Evolutionary conservation across 2,888 invertebrate species (phyloP).

Genomic region (Mylabris sibirica): DNA sequence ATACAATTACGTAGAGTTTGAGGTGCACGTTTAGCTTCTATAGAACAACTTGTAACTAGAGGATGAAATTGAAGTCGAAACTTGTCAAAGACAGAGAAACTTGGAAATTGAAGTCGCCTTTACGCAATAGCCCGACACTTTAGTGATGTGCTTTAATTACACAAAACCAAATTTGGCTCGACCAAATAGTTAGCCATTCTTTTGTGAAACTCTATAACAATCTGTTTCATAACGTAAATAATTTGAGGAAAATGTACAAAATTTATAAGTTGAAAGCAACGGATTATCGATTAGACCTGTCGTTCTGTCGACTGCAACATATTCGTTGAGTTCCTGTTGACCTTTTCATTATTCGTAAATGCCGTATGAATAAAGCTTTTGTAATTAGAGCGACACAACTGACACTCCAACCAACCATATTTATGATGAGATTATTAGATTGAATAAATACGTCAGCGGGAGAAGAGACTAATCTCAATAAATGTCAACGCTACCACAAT

Average conservation of each 20-base stretch:
- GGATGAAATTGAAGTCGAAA: no score
- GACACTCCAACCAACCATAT: slow-evolving; percentile 38
- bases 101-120: no score
- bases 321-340: background rate
- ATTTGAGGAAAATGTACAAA: background rate
- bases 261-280: background rate
- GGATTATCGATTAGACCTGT: background rate
- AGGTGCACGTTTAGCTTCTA: no score
- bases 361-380: background rate
- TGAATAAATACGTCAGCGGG: slow-evolving; percentile 40
- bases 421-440: slow-evolving; percentile 48
- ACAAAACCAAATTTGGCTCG: no score
- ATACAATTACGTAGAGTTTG: no score
- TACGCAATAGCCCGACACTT: no score
- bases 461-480: slow-evolving; percentile 48
- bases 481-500: slow-evolving; percentile 42
- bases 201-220: no score
- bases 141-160: no score
- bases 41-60: no score
- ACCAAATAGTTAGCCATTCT: no score
- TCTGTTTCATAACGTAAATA: background rate
- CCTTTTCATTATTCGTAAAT: background rate
- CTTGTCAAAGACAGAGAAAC: no score
- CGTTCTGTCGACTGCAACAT: no score
- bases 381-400: slow-evolving; percentile 34